Base-by-base conservation (phyloP, 2,113 vertebrate genomes). In the Strigops habroptila region DNA sequence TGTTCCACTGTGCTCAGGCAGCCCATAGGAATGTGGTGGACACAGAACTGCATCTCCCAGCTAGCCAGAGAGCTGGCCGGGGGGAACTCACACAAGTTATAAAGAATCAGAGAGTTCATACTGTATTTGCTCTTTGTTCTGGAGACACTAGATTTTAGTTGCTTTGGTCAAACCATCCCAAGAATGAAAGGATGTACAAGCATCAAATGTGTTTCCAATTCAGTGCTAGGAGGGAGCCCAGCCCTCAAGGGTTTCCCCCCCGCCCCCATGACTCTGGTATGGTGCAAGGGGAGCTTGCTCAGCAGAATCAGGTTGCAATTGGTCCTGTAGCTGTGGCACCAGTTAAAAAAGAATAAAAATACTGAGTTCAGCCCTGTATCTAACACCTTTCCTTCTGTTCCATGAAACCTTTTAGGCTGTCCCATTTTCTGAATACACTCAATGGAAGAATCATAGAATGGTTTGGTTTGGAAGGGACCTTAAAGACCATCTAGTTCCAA, bases 141-240 rank as follows among this genome's bases (percentile, higher is more conserved):
- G 39, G 39, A 67, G 74, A 49, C 10, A 7, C 35, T 75, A 48
- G 41, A 8, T 69, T 88, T 63, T 22, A 37, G 53, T 57, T 44
- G 27, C 53, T 89, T 55, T 31, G 13, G 41, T 44, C 67, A 79
- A 84, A 79, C 19, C 9, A n/a, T 64, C 23, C 67, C 53, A 93
- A 62, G 53, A 51, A 74, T 28, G 21, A 80, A 55, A 74, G 7
- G 11, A 31, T 74, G 49, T 30, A 25, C 31, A 51, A 57, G 53
- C 1, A 0, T 57, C 41, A 63, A 33, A 27, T 0, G 5, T 21
- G 25, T 27, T 74, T 43, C 28, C 3, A 2, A 23, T 31, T 85
- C 7, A 1, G 27, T 75, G 48, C 48, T 84, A n/a, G 1, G 6
- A 16, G 9, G 31, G 11, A 84, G 27, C 33, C 41, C 14, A 5